Evolutionary conservation across 1,140 invertebrate species (phyloP).

Genomic region (Solenopsis fugax): DNA sequence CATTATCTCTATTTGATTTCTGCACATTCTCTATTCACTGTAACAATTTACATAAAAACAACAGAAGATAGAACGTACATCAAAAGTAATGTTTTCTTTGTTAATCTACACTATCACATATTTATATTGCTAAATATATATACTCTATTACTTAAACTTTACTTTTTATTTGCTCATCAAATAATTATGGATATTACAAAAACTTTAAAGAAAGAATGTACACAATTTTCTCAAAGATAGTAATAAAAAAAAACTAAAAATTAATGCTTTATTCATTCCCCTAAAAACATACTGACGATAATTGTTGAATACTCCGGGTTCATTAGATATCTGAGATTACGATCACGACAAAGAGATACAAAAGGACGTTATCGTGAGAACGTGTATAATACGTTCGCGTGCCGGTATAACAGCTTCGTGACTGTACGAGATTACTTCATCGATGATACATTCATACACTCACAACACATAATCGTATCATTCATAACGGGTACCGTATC

Average conservation of each 20-base stretch:
- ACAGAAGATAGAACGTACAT: not conserved
- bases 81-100: not conserved
- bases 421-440: not conserved
- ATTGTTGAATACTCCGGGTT: not conserved
- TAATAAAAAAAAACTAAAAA: not conserved
- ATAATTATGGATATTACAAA: not conserved
- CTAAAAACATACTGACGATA: not conserved
- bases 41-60: not conserved
- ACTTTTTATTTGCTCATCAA: not conserved
- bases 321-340: not conserved
- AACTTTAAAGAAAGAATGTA: not conserved
- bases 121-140: not conserved
- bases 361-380: not conserved
- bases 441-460: not conserved
- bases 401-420: not conserved
- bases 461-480: not conserved
- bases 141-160: not conserved
- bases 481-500: not conserved
- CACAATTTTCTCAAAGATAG: not conserved
- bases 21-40: not conserved
- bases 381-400: not conserved
- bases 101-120: not conserved
- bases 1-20: not conserved
- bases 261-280: not conserved
- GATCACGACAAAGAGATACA: not conserved